Conservation (phyloP, 2,888 invertebrate species). For the Netelia inedita region DNA sequence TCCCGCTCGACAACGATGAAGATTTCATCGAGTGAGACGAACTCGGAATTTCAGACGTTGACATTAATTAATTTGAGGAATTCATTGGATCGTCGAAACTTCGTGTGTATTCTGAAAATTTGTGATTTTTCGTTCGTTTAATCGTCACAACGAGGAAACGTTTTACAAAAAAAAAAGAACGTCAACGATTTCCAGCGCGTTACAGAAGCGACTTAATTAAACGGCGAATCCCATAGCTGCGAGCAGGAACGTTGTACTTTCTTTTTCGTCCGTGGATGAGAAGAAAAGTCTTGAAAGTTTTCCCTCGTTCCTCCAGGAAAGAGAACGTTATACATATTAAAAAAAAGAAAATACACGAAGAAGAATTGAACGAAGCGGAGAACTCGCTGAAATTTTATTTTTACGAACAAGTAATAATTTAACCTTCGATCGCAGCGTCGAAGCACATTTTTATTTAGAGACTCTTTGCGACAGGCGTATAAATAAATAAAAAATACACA, state of each 20-base stretch:
- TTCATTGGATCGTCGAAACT: background rate
- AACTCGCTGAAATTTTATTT: conserved; percentile 35
- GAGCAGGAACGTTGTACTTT: conserved; percentile 65
- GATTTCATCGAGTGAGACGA: too few relatives aligned
- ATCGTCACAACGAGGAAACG: conserved; percentile 14
- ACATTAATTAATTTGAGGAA: too few relatives aligned
- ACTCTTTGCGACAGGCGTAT: conserved; percentile 69
- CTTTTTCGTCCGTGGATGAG: conserved; percentile 43
- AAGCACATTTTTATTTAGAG: conserved; percentile 31
- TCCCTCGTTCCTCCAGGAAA: conserved; percentile 41
- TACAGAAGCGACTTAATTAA: conserved; percentile 59
- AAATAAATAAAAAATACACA: conserved; percentile 75
- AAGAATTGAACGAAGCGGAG: background rate
- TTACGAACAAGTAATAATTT: conserved; percentile 70
- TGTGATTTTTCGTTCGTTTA: conserved; percentile 25
- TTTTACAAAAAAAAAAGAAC: conserved; percentile 12
- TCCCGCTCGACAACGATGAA: too few relatives aligned
- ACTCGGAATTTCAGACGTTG: too few relatives aligned
- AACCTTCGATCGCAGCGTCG: conserved; percentile 55
- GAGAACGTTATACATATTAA: conserved; percentile 6
- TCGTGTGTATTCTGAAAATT: background rate
- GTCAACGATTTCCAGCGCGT: conserved; percentile 27
- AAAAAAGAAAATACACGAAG: conserved; percentile 7
- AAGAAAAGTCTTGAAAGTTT: conserved; percentile 32
- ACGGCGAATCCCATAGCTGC: conserved; percentile 62